Evolutionary conservation across 2,888 invertebrate species (phyloP).

Genomic region (Drosophila birchii): DNA sequence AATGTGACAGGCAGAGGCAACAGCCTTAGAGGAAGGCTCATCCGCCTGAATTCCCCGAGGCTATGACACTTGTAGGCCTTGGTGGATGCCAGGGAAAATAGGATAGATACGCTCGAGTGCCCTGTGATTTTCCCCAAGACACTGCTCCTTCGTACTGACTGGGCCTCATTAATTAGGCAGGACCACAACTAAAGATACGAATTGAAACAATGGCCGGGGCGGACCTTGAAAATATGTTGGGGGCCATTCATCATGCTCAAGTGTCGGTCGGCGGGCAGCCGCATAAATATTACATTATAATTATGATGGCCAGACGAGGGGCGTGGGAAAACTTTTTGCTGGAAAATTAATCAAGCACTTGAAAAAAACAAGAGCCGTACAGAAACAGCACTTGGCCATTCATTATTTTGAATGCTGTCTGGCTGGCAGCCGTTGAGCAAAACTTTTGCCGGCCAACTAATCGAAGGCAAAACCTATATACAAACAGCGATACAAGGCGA

Average conservation of each 20-base stretch:
- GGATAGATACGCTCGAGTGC: slow-evolving; percentile 20
- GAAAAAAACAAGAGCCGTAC: slow-evolving; percentile 11
- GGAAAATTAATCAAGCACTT: slow-evolving; percentile 64
- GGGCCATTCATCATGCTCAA: slow-evolving; percentile 66
- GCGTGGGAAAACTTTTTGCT: slow-evolving; percentile 53
- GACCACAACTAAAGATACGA: slow-evolving; percentile 45
- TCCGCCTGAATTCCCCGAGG: slow-evolving; percentile 14
- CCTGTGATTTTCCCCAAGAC: slow-evolving; percentile 8
- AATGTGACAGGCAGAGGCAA: slow-evolving; percentile 28
- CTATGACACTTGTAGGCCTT: slow-evolving; percentile 5
- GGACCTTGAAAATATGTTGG: slow-evolving; percentile 57
- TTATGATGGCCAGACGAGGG: slow-evolving; percentile 57
- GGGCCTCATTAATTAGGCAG: slow-evolving; percentile 68
- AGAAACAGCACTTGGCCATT: slow-evolving; percentile 55
- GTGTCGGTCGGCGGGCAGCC: slow-evolving; percentile 38
- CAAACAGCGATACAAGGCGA: slow-evolving; percentile 12
- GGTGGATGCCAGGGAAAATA: slow-evolving; percentile 1
- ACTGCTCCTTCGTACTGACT: not conserved
- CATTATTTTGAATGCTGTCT: slow-evolving; percentile 55
- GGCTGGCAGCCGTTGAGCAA: slow-evolving; percentile 21
- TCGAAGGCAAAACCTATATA: slow-evolving; percentile 24
- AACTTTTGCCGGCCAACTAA: slow-evolving; percentile 47
- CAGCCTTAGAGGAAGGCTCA: slow-evolving; percentile 3
- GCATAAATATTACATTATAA: slow-evolving; percentile 65
- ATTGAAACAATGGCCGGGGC: slow-evolving; percentile 47